Percentiles rank a stretch among this genome's conserved stretches.
phyloP scores from a whole-genome alignment of 2,797 vertebrate genomes.

The Helarctos malayanus region DNA sequence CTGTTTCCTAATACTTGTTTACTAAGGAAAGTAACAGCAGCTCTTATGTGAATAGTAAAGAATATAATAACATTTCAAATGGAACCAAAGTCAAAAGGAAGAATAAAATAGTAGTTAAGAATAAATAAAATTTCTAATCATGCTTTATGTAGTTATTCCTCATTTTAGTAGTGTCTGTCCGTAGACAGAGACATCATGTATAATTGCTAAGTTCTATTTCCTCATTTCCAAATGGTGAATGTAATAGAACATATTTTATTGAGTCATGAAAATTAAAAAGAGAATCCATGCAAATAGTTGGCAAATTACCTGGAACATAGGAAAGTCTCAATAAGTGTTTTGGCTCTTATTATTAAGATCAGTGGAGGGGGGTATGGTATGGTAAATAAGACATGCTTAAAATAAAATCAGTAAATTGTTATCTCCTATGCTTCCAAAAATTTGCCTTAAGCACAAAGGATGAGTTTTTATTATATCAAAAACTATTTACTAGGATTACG shows the following conservation, averaged over 20 bases:
- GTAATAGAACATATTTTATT: neutral
- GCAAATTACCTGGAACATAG: neutral
- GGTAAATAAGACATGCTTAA: neutral
- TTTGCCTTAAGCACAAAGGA: neutral
- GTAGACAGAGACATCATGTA: neutral
- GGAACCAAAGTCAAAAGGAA: neutral
- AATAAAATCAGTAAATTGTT: neutral
- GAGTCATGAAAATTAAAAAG: neutral
- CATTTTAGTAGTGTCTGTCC: neutral
- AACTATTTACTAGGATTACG: neutral
- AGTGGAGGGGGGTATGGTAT: neutral
- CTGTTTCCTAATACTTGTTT: neutral
- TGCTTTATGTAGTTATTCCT: neutral
- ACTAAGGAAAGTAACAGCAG: neutral
- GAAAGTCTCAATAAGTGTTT: neutral
- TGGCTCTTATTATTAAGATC: neutral
- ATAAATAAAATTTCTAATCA: neutral
- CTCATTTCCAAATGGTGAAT: neutral
- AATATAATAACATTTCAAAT: neutral
- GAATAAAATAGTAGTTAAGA: conserved; percentile 2
- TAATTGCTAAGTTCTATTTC: neutral
- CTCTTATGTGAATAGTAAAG: neutral
- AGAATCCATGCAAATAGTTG: neutral
- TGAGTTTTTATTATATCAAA: conserved; percentile 39
- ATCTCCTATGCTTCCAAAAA: neutral